These are phyloP conservation scores for Hydrocynus forskahlii DNA, from an alignment of 2,797 vertebrate species.

Conservation along the genomic window DNA sequence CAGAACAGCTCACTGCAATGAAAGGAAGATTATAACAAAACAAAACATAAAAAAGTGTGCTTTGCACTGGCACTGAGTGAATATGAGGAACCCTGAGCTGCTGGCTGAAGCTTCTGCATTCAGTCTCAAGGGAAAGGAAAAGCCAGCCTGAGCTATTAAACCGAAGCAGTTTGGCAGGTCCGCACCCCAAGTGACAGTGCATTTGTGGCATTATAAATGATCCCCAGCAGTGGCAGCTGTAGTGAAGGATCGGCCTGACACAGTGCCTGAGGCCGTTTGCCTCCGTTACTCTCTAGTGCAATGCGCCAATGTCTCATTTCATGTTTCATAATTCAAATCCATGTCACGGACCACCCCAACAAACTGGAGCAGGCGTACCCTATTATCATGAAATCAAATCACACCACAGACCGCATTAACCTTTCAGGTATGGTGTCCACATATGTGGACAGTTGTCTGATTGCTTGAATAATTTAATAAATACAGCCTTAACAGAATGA, in stretches of 20 bases:
- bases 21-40: background rate
- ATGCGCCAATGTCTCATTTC: conserved; percentile 57
- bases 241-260: conserved; percentile 46
- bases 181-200: conserved; percentile 60
- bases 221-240: conserved; percentile 50
- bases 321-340: conserved; percentile 56
- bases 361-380: background rate
- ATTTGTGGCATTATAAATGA: conserved; percentile 67
- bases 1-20: background rate
- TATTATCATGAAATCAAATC: background rate
- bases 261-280: conserved; percentile 57
- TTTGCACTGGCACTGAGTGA: conserved; percentile 4
- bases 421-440: background rate
- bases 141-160: conserved; percentile 49
- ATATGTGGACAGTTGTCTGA: background rate
- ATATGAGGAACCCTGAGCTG: conserved; percentile 27
- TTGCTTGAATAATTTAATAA: background rate
- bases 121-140: conserved; percentile 32
- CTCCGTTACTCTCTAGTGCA: conserved; percentile 55
- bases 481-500: background rate
- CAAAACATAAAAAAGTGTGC: conserved; percentile 29
- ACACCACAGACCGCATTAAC: background rate
- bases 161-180: conserved; percentile 50
- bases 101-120: conserved; percentile 30
- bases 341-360: conserved; percentile 27